phyloP scores from a whole-genome alignment of 2,888 invertebrate genomes.

The Orthosia cruda region DNA sequence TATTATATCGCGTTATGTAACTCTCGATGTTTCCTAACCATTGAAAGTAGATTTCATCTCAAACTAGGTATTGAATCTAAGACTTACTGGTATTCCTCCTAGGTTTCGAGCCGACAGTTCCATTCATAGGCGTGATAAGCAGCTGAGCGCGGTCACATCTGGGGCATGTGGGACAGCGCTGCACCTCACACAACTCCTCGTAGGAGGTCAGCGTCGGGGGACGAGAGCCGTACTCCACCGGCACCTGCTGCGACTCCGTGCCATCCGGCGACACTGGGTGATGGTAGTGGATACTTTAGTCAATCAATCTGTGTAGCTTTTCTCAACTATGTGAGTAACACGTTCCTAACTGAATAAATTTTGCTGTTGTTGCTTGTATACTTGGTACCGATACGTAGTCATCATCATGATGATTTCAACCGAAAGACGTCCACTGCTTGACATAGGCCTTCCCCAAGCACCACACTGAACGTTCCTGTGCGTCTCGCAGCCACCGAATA shows the following conservation, averaged over 20 bases:
- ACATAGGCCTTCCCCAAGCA: too few relatives aligned
- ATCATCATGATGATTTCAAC: too few relatives aligned
- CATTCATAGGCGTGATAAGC: constrained; percentile 89
- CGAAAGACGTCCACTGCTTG: too few relatives aligned
- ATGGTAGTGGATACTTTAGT: not conserved
- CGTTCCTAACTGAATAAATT: too few relatives aligned
- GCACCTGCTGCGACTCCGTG: constrained; percentile 79
- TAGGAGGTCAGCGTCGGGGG: constrained; percentile 87
- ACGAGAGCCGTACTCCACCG: constrained; percentile 85
- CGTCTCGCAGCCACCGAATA: too few relatives aligned
- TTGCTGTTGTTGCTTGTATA: too few relatives aligned
- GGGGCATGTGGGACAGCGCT: constrained; percentile 87
- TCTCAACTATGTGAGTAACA: too few relatives aligned
- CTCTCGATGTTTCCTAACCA: too few relatives aligned
- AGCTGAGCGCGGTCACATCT: constrained; percentile 86
- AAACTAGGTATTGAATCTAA: not conserved
- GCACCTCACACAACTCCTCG: constrained; percentile 88
- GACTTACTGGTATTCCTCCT: constrained; percentile 86
- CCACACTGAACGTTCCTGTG: too few relatives aligned
- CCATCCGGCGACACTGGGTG: constrained; percentile 83
- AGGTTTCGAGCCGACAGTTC: constrained; percentile 89
- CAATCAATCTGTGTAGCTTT: too few relatives aligned
- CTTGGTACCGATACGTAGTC: too few relatives aligned
- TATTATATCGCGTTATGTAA: too few relatives aligned
- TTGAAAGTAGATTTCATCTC: not conserved